Evolutionary conservation across 64 coral and sea anemone species (phyloP).

Genomic region (Catalaphyllia jardinei): DNA sequence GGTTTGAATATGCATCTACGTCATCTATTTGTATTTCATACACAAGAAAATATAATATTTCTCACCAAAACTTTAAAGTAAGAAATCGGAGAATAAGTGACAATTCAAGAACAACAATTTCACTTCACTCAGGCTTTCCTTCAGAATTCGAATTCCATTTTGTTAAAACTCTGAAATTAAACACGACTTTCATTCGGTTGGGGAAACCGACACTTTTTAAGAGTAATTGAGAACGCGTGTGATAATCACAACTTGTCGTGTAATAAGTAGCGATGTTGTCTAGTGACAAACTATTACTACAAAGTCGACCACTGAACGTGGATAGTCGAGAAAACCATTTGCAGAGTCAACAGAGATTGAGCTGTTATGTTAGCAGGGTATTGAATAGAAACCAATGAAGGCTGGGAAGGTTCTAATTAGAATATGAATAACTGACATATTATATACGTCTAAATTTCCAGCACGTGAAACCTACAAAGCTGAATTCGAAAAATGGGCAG

Average conservation of each 20-base stretch:
- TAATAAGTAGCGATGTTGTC: not conserved
- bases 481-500: not conserved
- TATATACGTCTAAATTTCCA: not conserved
- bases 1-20: no score
- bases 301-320: not conserved
- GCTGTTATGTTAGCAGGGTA: not conserved
- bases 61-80: no score
- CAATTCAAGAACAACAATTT: no score
- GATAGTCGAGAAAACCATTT: not conserved
- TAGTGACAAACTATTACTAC: not conserved
- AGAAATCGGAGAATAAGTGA: no score
- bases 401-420: not conserved
- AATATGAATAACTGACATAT: not conserved
- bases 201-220: no score
- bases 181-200: no score
- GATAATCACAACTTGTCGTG: not conserved
- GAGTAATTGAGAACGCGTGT: no score
- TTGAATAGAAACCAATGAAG: not conserved
- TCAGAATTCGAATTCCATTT: no score
- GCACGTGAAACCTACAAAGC: not conserved
- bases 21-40: no score
- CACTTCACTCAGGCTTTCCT: no score
- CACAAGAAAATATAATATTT: no score
- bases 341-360: not conserved
- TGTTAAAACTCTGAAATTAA: no score